phyloP scores from a whole-genome alignment of 2,888 invertebrate species.

The Leucozona laternaria region DNA sequence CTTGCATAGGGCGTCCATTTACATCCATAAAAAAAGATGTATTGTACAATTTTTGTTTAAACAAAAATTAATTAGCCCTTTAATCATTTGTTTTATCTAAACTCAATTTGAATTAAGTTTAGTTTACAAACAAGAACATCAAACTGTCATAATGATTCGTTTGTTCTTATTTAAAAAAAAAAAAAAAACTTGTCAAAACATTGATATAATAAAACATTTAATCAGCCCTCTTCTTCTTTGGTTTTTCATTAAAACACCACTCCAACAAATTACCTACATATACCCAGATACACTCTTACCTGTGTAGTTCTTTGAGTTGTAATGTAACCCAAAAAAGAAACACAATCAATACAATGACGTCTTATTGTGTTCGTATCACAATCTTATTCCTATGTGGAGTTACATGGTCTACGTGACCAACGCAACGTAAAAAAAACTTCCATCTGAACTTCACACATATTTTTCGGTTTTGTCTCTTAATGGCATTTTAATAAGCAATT shows the following conservation, averaged over 20 bases:
- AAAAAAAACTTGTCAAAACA: too few relatives aligned
- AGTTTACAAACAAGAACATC: too few relatives aligned
- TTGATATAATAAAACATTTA: too few relatives aligned
- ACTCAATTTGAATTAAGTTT: too few relatives aligned
- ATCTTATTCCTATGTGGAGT: background rate
- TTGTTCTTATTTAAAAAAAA: too few relatives aligned
- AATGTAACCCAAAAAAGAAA: background rate
- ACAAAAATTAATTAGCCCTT: too few relatives aligned
- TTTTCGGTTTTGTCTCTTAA: background rate
- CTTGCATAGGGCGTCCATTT: too few relatives aligned
- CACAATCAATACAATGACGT: background rate
- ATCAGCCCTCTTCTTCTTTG: background rate
- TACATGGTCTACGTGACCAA: conserved; percentile 39
- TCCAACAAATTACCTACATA: background rate
- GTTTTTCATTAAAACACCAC: background rate
- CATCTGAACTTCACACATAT: background rate
- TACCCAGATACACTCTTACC: background rate
- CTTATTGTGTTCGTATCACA: background rate
- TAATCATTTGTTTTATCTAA: too few relatives aligned
- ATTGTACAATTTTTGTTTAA: too few relatives aligned
- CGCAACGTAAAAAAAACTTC: conserved; percentile 24
- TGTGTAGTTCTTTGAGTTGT: background rate
- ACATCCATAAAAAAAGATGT: too few relatives aligned
- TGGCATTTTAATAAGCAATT: background rate
- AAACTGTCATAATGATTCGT: too few relatives aligned